These are phyloP conservation scores for Urocitellus parryii DNA, from an alignment of 2,113 vertebrate genomes.

Conservation along the genomic window DNA sequence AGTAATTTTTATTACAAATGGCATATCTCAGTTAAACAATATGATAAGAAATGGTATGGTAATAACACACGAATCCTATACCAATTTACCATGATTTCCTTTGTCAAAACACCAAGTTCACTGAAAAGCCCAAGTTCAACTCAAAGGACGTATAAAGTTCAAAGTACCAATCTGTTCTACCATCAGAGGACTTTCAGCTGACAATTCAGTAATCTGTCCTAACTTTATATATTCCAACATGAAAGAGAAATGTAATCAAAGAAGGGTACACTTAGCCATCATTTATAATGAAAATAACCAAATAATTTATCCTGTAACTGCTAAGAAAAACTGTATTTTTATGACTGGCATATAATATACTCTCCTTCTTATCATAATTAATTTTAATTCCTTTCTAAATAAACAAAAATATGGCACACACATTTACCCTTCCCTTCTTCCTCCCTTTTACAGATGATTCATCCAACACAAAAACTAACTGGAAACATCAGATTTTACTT, in stretches of 20 bases:
- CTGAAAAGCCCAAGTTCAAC: too few species aligned
- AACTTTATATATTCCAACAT: too few species aligned
- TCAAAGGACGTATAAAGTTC: too few species aligned
- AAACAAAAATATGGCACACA: slow-evolving; percentile 43
- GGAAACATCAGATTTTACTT: slow-evolving; percentile 52
- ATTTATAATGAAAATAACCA: not conserved
- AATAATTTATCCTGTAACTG: slow-evolving; percentile 7
- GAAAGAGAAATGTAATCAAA: too few species aligned
- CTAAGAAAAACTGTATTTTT: slow-evolving; percentile 9
- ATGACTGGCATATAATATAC: slow-evolving; percentile 14
- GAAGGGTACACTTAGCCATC: not conserved
- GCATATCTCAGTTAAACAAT: slow-evolving; percentile 24
- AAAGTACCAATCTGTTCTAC: too few species aligned
- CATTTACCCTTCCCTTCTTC: not conserved
- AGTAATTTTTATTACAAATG: slow-evolving; percentile 16
- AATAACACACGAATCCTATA: too few species aligned
- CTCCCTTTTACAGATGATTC: slow-evolving; percentile 40
- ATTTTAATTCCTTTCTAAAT: slow-evolving; percentile 46
- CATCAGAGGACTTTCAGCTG: too few species aligned
- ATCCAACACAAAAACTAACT: slow-evolving; percentile 33
- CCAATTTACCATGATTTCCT: too few species aligned
- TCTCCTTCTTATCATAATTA: slow-evolving; percentile 10
- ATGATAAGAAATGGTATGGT: not conserved
- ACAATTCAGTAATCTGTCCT: too few species aligned
- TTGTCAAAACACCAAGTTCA: too few species aligned